phyloP scores from a whole-genome alignment of 2,888 invertebrate species.

The Leuctra nigra region DNA sequence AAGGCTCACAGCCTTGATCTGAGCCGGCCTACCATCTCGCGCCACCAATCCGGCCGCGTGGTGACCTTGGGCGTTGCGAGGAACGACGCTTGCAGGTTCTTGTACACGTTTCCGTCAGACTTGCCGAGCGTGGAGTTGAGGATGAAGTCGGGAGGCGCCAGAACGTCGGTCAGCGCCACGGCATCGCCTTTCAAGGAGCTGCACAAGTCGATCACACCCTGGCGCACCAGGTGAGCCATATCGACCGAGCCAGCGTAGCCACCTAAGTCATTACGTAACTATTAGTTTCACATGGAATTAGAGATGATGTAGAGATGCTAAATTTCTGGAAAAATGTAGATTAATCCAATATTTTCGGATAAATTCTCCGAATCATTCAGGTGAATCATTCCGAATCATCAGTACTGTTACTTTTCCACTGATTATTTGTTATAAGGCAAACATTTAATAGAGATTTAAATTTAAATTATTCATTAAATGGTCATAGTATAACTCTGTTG shows the following conservation, averaged over 20 bases:
- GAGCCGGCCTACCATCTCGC: slow-evolving; percentile 48
- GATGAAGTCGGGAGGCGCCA: slow-evolving; percentile 57
- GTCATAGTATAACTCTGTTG: too few relatives aligned
- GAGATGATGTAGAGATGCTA: too few relatives aligned
- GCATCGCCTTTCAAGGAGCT: slow-evolving; percentile 49
- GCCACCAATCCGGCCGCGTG: slow-evolving; percentile 68
- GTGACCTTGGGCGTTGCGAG: slow-evolving; percentile 57
- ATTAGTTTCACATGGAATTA: too few relatives aligned
- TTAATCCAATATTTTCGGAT: too few relatives aligned
- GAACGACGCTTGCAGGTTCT: slow-evolving; percentile 60
- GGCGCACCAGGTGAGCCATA: slow-evolving; percentile 38
- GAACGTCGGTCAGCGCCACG: slow-evolving; percentile 52
- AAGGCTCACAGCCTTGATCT: neutral
- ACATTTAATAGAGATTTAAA: too few relatives aligned
- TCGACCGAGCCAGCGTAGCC: slow-evolving; percentile 33
- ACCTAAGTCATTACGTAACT: too few relatives aligned
- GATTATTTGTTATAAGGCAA: too few relatives aligned
- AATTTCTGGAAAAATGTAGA: too few relatives aligned
- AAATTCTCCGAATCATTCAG: too few relatives aligned
- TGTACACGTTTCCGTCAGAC: slow-evolving; percentile 57
- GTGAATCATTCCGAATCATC: too few relatives aligned
- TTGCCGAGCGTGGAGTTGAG: slow-evolving; percentile 54
- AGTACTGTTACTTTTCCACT: too few relatives aligned
- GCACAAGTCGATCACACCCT: slow-evolving; percentile 48
- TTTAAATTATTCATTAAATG: too few relatives aligned